Conservation (phyloP, 1,140 invertebrate genomes). For the Radopholus similis region DNA sequence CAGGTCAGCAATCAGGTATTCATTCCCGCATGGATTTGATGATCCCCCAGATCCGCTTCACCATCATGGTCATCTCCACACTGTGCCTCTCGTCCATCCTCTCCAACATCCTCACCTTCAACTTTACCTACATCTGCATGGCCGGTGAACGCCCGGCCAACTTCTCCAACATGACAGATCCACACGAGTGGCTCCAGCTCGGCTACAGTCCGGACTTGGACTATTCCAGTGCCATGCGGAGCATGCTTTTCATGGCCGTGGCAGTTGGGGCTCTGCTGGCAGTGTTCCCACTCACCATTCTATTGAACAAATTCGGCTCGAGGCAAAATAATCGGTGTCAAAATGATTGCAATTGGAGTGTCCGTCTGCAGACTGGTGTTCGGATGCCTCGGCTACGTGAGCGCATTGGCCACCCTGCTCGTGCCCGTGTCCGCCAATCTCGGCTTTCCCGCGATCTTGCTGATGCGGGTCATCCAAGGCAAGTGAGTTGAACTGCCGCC, state of each 20-base stretch:
- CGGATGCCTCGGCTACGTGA: conserved; percentile 40
- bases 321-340: conserved; percentile 15
- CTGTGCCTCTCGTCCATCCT: conserved; percentile 56
- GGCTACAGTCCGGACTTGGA: conserved; percentile 49
- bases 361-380: conserved; percentile 21
- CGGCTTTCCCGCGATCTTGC: conserved; percentile 41
- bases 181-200: neutral
- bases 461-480: conserved; percentile 48
- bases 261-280: conserved; percentile 56
- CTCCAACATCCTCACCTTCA: conserved; percentile 58
- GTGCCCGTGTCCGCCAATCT: conserved; percentile 41
- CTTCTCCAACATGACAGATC: conserved; percentile 28
- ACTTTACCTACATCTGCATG: conserved; percentile 60
- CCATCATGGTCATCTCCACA: conserved; percentile 54
- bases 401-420: conserved; percentile 45
- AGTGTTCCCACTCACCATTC: conserved; percentile 54
- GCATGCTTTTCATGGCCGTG: conserved; percentile 53
- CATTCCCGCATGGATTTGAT: neutral
- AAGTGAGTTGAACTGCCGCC: neutral
- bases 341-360: neutral
- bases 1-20: conserved; percentile 5
- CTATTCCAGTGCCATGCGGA: conserved; percentile 45
- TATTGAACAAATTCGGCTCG: conserved; percentile 50
- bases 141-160: conserved; percentile 44
- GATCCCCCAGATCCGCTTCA: conserved; percentile 55